These are phyloP conservation scores for Ormyrus rosae DNA, from an alignment of 2,888 invertebrate genomes.

Conservation along the genomic window DNA sequence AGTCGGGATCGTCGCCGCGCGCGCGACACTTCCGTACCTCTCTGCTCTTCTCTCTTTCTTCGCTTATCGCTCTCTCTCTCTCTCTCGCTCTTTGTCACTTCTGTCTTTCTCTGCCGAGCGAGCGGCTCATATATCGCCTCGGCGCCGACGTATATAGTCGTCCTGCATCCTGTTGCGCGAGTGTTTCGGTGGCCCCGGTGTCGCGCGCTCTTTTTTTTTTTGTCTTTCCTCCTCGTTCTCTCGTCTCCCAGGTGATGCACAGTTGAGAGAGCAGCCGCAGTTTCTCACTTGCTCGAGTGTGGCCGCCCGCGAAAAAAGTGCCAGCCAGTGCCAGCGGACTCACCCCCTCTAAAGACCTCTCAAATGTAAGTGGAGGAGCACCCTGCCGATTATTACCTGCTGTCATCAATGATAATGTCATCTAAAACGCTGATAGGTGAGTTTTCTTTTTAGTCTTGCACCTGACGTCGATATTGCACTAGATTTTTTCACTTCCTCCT, in stretches of 20 bases:
- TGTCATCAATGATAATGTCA: constrained; percentile 62
- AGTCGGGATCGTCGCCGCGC: constrained; percentile 63
- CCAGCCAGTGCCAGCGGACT: neutral
- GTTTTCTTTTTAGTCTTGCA: constrained; percentile 44
- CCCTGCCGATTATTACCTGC: neutral
- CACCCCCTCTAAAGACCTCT: neutral
- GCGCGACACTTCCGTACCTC: constrained; percentile 59
- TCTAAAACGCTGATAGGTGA: constrained; percentile 63
- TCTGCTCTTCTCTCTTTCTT: neutral
- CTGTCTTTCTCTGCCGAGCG: constrained; percentile 7
- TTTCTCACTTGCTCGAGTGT: constrained; percentile 10
- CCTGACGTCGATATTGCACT: too few species aligned
- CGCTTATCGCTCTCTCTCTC: constrained; percentile 8
- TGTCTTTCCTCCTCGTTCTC: constrained; percentile 8
- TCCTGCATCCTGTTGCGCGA: constrained; percentile 37
- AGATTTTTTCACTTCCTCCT: too few species aligned
- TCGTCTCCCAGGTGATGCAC: neutral
- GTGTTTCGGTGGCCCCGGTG: neutral
- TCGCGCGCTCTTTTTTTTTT: neutral
- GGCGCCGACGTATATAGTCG: constrained; percentile 2
- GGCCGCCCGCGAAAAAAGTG: constrained; percentile 9
- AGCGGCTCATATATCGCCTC: too few species aligned
- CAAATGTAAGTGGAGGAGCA: constrained; percentile 47
- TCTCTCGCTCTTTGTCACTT: neutral
- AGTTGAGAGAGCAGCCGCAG: neutral